These are phyloP conservation scores for Lethenteron reissneri DNA, from an alignment of 2,113 vertebrate genomes.

Conservation along the genomic window DNA sequence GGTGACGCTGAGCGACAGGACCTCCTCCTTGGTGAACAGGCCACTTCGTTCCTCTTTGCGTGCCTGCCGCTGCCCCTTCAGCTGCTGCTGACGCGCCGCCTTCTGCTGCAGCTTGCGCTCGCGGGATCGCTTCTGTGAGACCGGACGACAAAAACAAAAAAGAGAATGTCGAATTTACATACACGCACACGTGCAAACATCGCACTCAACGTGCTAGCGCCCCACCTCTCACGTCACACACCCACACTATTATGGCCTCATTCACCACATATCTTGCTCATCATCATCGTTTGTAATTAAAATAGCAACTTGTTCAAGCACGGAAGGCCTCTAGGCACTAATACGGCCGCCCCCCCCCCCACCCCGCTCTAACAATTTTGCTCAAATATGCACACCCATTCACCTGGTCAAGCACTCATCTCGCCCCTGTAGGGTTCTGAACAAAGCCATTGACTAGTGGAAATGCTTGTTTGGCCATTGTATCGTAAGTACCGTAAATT, in stretches of 20 bases:
- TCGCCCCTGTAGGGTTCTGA: too few species aligned
- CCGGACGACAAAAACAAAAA: slow-evolving; percentile 9
- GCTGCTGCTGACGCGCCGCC: slow-evolving; percentile 77
- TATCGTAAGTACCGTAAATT: too few species aligned
- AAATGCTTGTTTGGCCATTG: too few species aligned
- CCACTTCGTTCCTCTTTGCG: slow-evolving; percentile 90
- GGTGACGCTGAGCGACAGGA: slow-evolving; percentile 68
- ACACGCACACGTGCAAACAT: neutral
- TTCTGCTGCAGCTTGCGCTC: slow-evolving; percentile 93
- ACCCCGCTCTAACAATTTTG: too few species aligned
- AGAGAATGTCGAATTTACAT: neutral
- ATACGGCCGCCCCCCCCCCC: too few species aligned
- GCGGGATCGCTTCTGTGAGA: slow-evolving; percentile 68
- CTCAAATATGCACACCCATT: too few species aligned
- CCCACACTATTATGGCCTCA: neutral
- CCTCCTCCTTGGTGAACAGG: slow-evolving; percentile 89
- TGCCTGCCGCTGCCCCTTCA: slow-evolving; percentile 90
- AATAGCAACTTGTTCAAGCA: too few species aligned
- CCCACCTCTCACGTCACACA: neutral
- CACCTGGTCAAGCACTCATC: too few species aligned
- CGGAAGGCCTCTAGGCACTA: too few species aligned
- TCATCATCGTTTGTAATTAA: too few species aligned
- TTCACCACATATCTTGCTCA: too few species aligned
- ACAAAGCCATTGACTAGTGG: too few species aligned
- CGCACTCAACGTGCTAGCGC: neutral